Conservation (phyloP, 2,113 vertebrate genomes). For the Gobio gobio region DNA sequence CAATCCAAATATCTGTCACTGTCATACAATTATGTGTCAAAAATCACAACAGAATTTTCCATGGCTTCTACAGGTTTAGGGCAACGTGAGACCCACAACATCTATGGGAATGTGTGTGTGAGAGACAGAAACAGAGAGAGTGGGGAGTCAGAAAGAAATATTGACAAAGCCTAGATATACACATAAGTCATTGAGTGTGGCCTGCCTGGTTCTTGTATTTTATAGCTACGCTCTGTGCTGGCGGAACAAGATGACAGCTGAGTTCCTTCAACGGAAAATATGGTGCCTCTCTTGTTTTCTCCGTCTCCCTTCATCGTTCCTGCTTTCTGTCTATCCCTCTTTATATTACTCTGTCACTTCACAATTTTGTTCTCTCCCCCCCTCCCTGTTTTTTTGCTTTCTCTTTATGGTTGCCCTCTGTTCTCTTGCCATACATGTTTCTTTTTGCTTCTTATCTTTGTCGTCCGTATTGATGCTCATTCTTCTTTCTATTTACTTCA, state of each 20-base stretch:
- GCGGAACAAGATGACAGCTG: slow-evolving; percentile 82
- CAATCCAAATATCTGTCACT: background rate
- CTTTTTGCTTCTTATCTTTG: slow-evolving; percentile 75
- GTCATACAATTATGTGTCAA: background rate
- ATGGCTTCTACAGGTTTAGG: slow-evolving; percentile 2
- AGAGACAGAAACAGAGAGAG: slow-evolving; percentile 36
- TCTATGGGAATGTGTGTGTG: background rate
- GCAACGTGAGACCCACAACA: background rate
- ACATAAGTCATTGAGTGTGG: slow-evolving; percentile 82
- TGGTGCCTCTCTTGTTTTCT: slow-evolving; percentile 71
- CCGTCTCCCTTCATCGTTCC: slow-evolving; percentile 69
- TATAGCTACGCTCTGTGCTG: slow-evolving; percentile 79
- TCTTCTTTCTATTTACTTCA: slow-evolving; percentile 18
- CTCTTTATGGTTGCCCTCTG: slow-evolving; percentile 72
- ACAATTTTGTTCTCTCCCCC: slow-evolving; percentile 65
- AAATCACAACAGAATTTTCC: background rate
- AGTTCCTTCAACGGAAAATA: slow-evolving; percentile 84
- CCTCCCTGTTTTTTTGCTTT: slow-evolving; percentile 62
- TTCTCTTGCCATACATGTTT: slow-evolving; percentile 72
- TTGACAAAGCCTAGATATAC: slow-evolving; percentile 83
- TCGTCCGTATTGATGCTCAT: slow-evolving; percentile 64
- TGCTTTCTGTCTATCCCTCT: slow-evolving; percentile 75
- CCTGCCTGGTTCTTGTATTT: slow-evolving; percentile 74
- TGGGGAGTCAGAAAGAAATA: slow-evolving; percentile 80
- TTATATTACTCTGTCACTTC: slow-evolving; percentile 81